Evolutionary conservation across 2,113 vertebrate species (phyloP).

Genomic region (Vimba vimba): DNA sequence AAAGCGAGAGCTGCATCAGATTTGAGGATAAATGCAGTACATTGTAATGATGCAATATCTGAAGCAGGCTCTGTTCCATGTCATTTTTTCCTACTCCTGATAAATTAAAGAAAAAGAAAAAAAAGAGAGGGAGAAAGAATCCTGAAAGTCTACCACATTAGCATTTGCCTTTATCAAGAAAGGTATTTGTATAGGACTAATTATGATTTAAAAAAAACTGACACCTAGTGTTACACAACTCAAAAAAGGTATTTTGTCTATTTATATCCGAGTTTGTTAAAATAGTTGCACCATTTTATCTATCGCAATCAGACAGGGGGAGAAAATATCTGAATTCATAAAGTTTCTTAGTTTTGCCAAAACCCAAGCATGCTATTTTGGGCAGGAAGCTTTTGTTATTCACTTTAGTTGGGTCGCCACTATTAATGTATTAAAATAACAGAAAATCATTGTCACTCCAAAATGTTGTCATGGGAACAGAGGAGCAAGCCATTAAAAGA

Average conservation of each 20-base stretch:
- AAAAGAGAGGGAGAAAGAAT: too few species aligned
- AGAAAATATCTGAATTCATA: neutral
- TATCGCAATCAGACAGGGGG: neutral
- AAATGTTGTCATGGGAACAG: slow-evolving; percentile 38
- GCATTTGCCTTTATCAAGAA: neutral
- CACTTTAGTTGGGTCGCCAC: neutral
- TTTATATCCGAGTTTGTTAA: neutral
- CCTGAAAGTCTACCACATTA: neutral
- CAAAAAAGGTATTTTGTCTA: neutral
- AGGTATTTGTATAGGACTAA: neutral
- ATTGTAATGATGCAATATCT: neutral
- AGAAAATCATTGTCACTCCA: neutral
- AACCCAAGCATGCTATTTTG: neutral
- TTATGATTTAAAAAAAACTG: slow-evolving; percentile 42
- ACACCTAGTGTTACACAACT: slow-evolving; percentile 45
- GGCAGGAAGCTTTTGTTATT: neutral
- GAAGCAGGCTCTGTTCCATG: neutral
- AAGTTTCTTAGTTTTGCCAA: neutral
- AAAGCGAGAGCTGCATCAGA: neutral
- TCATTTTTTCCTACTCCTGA: neutral
- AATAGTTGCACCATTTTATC: neutral
- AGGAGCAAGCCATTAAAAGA: neutral
- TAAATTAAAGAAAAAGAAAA: neutral
- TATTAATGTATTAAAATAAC: neutral
- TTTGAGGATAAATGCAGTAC: neutral